Percentiles rank a stretch among this genome's conserved stretches.
These are phyloP conservation scores for Drosophila helvetica DNA, from an alignment of 2,888 invertebrate genomes.

Conservation along the genomic window DNA sequence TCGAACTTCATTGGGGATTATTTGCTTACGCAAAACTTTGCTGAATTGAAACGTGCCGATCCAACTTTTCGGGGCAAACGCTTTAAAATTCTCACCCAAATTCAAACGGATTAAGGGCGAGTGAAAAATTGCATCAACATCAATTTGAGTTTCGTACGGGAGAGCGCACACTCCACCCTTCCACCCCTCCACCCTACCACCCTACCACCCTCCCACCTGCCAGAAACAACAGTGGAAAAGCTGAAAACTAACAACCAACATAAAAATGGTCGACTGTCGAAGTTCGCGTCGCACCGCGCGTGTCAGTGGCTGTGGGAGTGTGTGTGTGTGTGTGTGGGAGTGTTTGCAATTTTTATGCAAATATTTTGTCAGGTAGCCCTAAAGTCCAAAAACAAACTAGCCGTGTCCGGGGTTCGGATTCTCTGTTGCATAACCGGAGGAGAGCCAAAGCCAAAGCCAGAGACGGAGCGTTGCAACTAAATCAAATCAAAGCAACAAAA, in stretches of 20 bases:
- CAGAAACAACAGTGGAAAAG: conserved; percentile 12
- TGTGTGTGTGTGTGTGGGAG: conserved; percentile 13
- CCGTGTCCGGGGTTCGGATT: conserved; percentile 35
- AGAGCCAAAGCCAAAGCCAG: conserved; percentile 20
- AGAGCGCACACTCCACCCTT: not conserved
- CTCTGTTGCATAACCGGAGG: conserved; percentile 2
- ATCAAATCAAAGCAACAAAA: conserved; percentile 66
- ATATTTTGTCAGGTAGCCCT: conserved; percentile 68
- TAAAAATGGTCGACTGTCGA: conserved; percentile 18
- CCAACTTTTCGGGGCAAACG: conserved; percentile 17
- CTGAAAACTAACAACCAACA: conserved; percentile 23
- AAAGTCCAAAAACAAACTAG: conserved; percentile 50
- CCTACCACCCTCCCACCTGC: not conserved
- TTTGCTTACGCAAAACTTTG: conserved; percentile 66
- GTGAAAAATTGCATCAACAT: conserved; percentile 40
- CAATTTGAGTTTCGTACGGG: conserved; percentile 31
- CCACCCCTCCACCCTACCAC: not conserved
- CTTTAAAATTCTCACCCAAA: conserved; percentile 55
- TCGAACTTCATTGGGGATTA: conserved; percentile 48
- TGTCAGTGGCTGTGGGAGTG: not conserved
- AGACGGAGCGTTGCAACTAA: conserved; percentile 45
- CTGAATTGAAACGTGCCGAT: conserved; percentile 65
- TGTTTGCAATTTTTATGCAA: conserved; percentile 66
- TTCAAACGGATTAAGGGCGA: conserved; percentile 62
- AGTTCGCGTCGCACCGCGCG: conserved; percentile 7